Evolutionary conservation across 2,888 invertebrate genomes (phyloP), one percentile per base, ranked within the genome.

Genomic region (Tribolium freemani): DNA sequence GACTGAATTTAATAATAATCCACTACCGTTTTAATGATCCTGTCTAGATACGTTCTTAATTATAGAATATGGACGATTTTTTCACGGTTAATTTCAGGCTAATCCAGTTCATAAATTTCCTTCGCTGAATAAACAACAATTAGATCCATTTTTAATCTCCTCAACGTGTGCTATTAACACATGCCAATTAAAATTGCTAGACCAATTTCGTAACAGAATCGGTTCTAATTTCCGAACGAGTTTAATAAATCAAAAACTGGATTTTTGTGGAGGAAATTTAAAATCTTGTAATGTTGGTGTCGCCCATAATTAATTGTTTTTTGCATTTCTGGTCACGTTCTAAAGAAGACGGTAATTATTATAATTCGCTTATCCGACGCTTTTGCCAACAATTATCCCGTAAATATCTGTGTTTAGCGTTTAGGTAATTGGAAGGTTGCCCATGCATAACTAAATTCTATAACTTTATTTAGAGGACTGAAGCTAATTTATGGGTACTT

Each of bases 1-100:
- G 60, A 69, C 44, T 48, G 48, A 51, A 60, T 60, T 60, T 69
- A 60, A 57, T 69, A 67, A 67, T 67, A 67, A 67, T 31, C 57
- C 45, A 68, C 72, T 72, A 72, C 72, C 68, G 68, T 68, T 61
- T 72, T 68, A 72, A 71, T 30, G 66, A 71, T 71, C 66, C 26
- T 30, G 58, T 66, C 56, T 72, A 68, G 61, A 68, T 63, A 68
- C 56, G 53, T 11, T 46, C 44, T 48, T 72, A 72, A 72, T 72
- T 72, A 72, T 68, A 68, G 44, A 54, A 68, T 54, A 46, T 38
- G 38, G 45, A 57, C 50, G 13, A 38, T 69, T 56, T 69, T 69
- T 69, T 63, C 54, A 56, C 56, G 48, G 30, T 66, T 54, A 54
- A 66, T 66, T 66, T 66, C 45, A 45, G 50, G 53, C 45, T 53